Conservation (phyloP, 2,113 vertebrate genomes). For the Cryptotis parvus region DNA sequence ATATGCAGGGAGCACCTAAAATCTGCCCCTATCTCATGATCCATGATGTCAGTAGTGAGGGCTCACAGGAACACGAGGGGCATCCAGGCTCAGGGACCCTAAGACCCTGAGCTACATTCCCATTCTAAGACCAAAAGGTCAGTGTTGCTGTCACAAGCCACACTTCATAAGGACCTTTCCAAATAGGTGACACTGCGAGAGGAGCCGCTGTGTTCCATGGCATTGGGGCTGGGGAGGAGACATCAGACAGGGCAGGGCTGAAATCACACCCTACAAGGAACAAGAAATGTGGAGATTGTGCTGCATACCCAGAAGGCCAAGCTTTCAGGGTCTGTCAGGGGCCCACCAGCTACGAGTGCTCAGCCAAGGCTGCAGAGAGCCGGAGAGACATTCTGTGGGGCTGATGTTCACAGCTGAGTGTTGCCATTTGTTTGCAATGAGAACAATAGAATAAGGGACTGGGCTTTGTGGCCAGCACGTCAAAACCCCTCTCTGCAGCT, state of each 20-base stretch:
- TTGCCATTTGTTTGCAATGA: not conserved
- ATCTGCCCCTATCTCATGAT: not conserved
- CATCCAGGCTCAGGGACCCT: not conserved
- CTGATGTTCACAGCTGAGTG: not conserved
- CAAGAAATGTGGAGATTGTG: not conserved
- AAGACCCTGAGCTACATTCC: not conserved
- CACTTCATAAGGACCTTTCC: not conserved
- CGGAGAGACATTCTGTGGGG: not conserved
- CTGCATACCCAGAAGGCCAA: not conserved
- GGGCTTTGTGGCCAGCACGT: not conserved
- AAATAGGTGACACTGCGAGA: not conserved
- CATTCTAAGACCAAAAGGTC: not conserved
- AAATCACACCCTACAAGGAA: accelerated
- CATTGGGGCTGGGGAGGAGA: accelerated
- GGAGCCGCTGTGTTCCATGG: accelerated
- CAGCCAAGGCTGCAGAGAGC: not conserved
- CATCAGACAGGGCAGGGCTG: no score
- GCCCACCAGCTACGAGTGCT: accelerated
- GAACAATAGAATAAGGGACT: not conserved
- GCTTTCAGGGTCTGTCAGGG: not conserved
- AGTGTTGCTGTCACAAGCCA: accelerated
- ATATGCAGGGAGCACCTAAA: not conserved
- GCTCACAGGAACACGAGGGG: not conserved
- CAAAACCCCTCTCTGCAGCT: not conserved
- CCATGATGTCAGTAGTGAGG: not conserved